These are phyloP conservation scores for Rhipidura dahli DNA, from an alignment of 2,113 vertebrate genomes.

Conservation along the genomic window DNA sequence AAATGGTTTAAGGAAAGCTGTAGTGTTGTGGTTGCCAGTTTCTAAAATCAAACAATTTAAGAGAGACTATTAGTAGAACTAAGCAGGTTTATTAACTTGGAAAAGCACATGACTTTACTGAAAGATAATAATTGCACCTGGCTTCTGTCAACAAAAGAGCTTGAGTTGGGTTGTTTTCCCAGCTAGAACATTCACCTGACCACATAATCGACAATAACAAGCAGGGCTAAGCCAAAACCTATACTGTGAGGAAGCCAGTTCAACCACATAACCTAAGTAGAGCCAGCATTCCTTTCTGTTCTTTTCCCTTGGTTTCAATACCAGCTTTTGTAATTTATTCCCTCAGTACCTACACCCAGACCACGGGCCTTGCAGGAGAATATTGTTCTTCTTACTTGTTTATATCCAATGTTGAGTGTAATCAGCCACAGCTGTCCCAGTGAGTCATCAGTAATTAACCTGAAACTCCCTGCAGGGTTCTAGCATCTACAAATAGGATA, in stretches of 20 bases:
- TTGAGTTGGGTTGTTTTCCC: background rate
- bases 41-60: background rate
- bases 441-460: conserved; percentile 10
- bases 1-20: background rate
- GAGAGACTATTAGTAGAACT: background rate
- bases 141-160: background rate
- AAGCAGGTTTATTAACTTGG: background rate
- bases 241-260: background rate
- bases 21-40: background rate
- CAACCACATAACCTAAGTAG: background rate
- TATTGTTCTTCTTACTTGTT: background rate
- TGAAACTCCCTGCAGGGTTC: background rate
- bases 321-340: background rate
- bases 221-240: background rate
- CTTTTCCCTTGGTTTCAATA: background rate
- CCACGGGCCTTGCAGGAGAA: background rate
- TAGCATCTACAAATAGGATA: background rate
- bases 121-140: background rate
- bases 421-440: background rate
- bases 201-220: background rate
- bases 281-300: background rate
- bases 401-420: background rate
- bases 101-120: background rate
- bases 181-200: background rate
- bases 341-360: background rate